A percentile compares a stretch with the other conserved stretches of the same genome.
phyloP scores from a whole-genome alignment of 2,888 invertebrate species.

The Phania funesta region DNA sequence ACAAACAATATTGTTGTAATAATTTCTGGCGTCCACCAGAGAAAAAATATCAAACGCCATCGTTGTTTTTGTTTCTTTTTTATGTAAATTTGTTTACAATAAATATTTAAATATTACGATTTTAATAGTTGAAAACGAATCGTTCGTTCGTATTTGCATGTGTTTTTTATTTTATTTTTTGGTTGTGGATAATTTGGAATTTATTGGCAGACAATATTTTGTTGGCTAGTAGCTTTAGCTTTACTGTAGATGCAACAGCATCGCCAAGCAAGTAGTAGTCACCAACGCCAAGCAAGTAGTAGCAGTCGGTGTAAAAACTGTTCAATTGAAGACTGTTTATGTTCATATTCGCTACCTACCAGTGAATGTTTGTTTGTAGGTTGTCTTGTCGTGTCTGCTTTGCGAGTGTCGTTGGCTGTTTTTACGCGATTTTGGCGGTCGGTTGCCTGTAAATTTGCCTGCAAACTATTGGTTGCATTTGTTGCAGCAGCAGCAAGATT shows the following conservation, averaged over 20 bases:
- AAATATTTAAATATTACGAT: slow-evolving; percentile 66
- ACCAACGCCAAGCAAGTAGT: slow-evolving; percentile 45
- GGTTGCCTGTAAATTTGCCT: slow-evolving; percentile 50
- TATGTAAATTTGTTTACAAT: slow-evolving; percentile 65
- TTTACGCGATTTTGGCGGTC: slow-evolving; percentile 45
- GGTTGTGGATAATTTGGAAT: slow-evolving; percentile 65
- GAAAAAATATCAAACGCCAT: slow-evolving; percentile 3
- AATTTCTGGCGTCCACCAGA: slow-evolving; percentile 37
- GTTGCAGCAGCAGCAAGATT: slow-evolving; percentile 26
- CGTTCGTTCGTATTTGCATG: slow-evolving; percentile 50
- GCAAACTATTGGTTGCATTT: slow-evolving; percentile 45
- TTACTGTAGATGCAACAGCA: slow-evolving; percentile 1
- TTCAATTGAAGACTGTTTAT: slow-evolving; percentile 39
- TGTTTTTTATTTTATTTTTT: slow-evolving; percentile 35
- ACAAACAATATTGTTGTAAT: slow-evolving; percentile 19
- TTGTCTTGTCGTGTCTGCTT: too few relatives aligned
- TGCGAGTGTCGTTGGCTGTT: slow-evolving; percentile 29
- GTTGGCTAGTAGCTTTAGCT: slow-evolving; percentile 27
- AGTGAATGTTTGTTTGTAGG: slow-evolving; percentile 8
- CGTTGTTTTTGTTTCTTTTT: slow-evolving; percentile 14
- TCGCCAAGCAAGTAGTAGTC: slow-evolving; percentile 38
- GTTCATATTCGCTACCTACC: not conserved
- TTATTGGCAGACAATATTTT: slow-evolving; percentile 60
- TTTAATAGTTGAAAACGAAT: slow-evolving; percentile 55
- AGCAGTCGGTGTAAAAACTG: slow-evolving; percentile 49